Base-by-base conservation (phyloP, 2,888 invertebrate species). In the Campoletis raptor region DNA sequence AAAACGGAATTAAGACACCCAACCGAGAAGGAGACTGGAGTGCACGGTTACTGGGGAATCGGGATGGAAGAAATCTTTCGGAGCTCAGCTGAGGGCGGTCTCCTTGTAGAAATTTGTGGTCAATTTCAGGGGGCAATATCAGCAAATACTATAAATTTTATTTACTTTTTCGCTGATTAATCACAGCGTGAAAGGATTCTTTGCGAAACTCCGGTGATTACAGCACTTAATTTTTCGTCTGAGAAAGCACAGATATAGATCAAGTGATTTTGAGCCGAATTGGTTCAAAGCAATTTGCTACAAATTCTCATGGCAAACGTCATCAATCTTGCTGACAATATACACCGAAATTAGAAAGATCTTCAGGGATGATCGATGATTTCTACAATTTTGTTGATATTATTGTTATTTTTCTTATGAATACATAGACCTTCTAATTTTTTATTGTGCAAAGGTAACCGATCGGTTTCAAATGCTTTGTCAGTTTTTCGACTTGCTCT, bases 1-100 rank as follows among this genome's bases (percentile, higher is more conserved):
- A 92, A 90, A 89, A 87, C 83, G 88, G 89, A 91, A 90, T 90
- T 90, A 90, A 90, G 90, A 89, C 85, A 83, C 87, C 87, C 87
- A 87, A 90, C 76, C 79, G 85, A 83, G 87, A 86, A 81, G 85
- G 86, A 85, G 85, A 85, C 83, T 82, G 80, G 81, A 74, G 85
- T 87, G 83, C 80, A 72, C 83, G 18, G 15, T 40, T 18, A 15
- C 7, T 24, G 57, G 30, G 18, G 42, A 7, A 37, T 67, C 67
- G 42, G 9, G n/a, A 61, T 48, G 24, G 36, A 36, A 66, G 89
- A 90, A 87, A 89, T 87, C 74, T 64, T 79, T 85, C 76, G 77
- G 30, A 77, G n/a, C 52, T 30, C 30, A 78, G 42, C 42, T 8
- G 69, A 73, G 52, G 83, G 82, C 81, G 85, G 82, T 87, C 88